Evolutionary conservation across 1,140 invertebrate species (phyloP).

Genomic region (Coenobita brevimanus): DNA sequence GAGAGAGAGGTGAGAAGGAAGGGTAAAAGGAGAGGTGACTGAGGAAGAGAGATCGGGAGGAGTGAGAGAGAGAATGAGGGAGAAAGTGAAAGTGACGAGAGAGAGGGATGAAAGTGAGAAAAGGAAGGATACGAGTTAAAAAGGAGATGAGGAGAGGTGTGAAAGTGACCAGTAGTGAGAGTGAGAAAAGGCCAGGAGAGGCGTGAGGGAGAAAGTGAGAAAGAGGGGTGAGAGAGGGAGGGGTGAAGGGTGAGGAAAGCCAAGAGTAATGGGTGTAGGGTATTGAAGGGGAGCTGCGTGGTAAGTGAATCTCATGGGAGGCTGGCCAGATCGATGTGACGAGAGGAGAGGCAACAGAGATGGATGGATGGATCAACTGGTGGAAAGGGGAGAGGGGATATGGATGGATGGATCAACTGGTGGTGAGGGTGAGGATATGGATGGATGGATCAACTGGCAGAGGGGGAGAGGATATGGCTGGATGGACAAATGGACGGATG

Average conservation of each 20-base stretch:
- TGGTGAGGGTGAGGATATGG: too few species aligned
- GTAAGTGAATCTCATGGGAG: too few species aligned
- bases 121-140: not conserved
- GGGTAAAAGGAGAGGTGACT: not conserved
- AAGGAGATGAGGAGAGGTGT: not conserved
- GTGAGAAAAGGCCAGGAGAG: not conserved
- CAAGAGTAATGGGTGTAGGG: not conserved
- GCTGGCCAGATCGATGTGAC: too few species aligned
- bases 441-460: too few species aligned
- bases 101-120: not conserved
- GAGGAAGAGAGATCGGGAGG: not conserved
- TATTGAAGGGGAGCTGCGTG: not conserved
- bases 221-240: not conserved
- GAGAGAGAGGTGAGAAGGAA: not conserved
- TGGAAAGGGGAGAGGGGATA: too few species aligned
- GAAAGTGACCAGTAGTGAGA: not conserved
- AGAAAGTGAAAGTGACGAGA: not conserved
- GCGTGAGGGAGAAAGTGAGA: not conserved
- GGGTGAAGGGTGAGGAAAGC: not conserved
- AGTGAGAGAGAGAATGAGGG: not conserved
- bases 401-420: too few species aligned
- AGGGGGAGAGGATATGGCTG: too few species aligned
- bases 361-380: too few species aligned
- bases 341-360: too few species aligned
- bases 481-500: too few species aligned